Percentiles rank a stretch among this genome's conserved stretches.
These are phyloP conservation scores for Hirtodrosophila cameraria DNA, from an alignment of 2,888 invertebrate species.

Conservation along the genomic window DNA sequence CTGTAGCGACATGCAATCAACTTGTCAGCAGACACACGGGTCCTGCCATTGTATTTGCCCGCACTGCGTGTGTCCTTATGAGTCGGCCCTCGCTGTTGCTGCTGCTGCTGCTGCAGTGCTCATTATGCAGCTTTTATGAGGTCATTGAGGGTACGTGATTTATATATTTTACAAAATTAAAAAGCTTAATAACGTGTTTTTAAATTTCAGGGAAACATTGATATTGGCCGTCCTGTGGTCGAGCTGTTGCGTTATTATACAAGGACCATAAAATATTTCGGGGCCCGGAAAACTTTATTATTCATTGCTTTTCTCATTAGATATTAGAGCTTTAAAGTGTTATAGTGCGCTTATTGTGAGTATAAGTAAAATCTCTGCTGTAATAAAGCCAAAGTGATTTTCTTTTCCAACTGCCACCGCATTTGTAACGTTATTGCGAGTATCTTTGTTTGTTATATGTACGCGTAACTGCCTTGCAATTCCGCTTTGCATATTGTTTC, in stretches of 20 bases:
- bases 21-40: slow-evolving; percentile 53
- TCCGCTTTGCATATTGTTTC: slow-evolving; percentile 55
- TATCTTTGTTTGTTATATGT: slow-evolving; percentile 19
- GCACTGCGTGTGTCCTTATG: slow-evolving; percentile 9
- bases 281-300: background rate
- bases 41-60: slow-evolving; percentile 2
- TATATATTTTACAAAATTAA: slow-evolving; percentile 63
- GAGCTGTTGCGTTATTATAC: no score
- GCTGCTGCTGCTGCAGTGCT: slow-evolving; percentile 20
- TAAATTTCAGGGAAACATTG: slow-evolving; percentile 30
- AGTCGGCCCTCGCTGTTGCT: slow-evolving; percentile 17
- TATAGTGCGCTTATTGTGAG: background rate
- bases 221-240: background rate
- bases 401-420: slow-evolving; percentile 17
- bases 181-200: slow-evolving; percentile 38
- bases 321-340: background rate
- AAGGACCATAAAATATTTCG: no score
- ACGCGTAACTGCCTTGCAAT: slow-evolving; percentile 47
- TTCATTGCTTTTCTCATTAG: slow-evolving; percentile 10
- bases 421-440: background rate
- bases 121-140: slow-evolving; percentile 69
- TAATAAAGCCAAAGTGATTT: slow-evolving; percentile 32
- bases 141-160: slow-evolving; percentile 58
- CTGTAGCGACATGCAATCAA: slow-evolving; percentile 58
- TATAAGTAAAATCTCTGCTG: slow-evolving; percentile 3